A percentile compares a stretch with the other conserved stretches of the same genome.
Conservation (phyloP, 2,888 invertebrate species). For the Glyphotaelius pellucidus region DNA sequence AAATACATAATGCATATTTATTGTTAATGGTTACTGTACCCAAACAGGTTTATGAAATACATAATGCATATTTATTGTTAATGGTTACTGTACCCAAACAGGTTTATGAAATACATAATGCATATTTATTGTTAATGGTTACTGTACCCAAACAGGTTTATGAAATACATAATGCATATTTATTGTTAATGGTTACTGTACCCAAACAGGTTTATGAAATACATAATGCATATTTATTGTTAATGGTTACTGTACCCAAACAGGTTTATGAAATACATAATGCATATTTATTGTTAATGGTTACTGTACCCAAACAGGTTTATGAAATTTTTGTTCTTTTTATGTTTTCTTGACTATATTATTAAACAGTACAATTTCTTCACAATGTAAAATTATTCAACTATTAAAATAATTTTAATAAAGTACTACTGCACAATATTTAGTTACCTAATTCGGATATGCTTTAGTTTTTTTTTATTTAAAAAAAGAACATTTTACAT, state of each 20-base stretch:
- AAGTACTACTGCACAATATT: no score
- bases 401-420: no score
- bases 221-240: neutral
- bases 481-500: no score
- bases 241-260: neutral
- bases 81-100: neutral
- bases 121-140: neutral
- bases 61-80: neutral
- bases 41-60: neutral
- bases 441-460: no score
- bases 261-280: neutral
- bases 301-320: neutral
- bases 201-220: neutral
- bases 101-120: neutral
- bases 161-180: neutral
- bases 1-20: neutral
- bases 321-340: neutral
- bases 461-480: no score
- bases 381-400: no score
- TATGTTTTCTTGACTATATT: neutral
- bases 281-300: neutral
- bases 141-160: neutral
- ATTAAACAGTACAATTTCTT: neutral
- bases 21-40: neutral
- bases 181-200: neutral